These are phyloP conservation scores for Cygnus olor DNA, from an alignment of 2,797 vertebrate genomes.

Conservation along the genomic window DNA sequence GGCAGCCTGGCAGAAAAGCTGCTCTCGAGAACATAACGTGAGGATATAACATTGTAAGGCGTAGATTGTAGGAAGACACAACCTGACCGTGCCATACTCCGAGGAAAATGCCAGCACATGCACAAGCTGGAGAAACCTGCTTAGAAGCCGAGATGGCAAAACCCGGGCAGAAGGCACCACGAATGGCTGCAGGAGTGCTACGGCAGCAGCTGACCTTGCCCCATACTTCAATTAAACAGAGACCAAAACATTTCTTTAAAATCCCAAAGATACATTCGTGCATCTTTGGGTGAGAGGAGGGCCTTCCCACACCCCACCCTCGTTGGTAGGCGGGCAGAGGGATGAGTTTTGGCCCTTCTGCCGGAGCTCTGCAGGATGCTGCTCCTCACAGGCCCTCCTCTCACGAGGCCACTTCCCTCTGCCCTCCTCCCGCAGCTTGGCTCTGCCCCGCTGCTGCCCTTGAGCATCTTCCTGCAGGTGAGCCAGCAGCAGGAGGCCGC, in stretches of 20 bases:
- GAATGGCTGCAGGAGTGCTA: background rate
- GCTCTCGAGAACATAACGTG: too few relatives aligned
- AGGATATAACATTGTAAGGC: too few relatives aligned
- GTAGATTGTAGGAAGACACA: too few relatives aligned
- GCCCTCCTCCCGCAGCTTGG: background rate
- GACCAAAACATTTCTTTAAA: background rate
- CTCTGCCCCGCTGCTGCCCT: background rate
- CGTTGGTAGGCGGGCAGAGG: too few relatives aligned
- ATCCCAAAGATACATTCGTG: too few relatives aligned
- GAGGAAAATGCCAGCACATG: background rate
- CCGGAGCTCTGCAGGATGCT: background rate
- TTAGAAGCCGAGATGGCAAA: background rate
- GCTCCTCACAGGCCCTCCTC: background rate
- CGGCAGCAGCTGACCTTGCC: background rate
- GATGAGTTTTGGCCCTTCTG: background rate
- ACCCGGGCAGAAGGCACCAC: background rate
- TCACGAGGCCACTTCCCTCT: background rate
- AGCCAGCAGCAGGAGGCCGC: background rate
- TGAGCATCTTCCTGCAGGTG: background rate
- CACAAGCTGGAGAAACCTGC: rapidly evolving
- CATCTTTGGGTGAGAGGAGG: background rate
- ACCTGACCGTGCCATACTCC: background rate
- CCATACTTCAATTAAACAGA: background rate
- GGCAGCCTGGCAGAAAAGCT: background rate
- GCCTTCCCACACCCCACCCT: background rate